Percentiles rank a stretch among this genome's conserved stretches.
Conservation (phyloP, 2,888 invertebrate species). For the Electrophaes corylata region DNA sequence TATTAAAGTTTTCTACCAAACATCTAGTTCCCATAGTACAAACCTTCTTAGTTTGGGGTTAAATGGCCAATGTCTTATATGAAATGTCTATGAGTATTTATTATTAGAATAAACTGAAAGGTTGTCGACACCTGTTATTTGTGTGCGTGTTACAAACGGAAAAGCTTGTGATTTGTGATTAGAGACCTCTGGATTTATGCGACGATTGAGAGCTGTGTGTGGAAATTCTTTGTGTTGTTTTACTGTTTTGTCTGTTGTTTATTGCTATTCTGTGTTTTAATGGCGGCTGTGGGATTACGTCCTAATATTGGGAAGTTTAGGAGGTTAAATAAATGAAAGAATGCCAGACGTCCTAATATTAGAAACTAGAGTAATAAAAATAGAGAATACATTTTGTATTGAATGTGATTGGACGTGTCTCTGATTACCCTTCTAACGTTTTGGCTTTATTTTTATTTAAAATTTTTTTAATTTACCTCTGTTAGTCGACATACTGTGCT, state of each 20-base stretch:
- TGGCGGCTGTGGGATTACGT: slow-evolving; percentile 23
- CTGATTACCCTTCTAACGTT: no score
- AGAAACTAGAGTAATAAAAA: no score
- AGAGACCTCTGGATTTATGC: slow-evolving; percentile 52
- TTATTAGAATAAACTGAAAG: slow-evolving; percentile 32
- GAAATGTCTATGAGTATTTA: not conserved
- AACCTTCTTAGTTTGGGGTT: no score
- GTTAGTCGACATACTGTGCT: no score
- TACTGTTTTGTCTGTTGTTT: slow-evolving; percentile 34
- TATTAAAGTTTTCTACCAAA: no score
- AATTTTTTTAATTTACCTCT: no score
- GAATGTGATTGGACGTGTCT: no score
- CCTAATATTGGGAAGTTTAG: slow-evolving; percentile 24
- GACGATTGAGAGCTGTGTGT: slow-evolving; percentile 43
- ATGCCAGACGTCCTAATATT: no score
- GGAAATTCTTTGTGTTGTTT: slow-evolving; percentile 48
- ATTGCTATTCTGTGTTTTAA: slow-evolving; percentile 31
- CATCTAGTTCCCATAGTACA: no score
- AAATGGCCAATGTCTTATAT: no score
- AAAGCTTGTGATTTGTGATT: slow-evolving; percentile 65
- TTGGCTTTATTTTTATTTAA: no score
- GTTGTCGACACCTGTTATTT: slow-evolving; percentile 49
- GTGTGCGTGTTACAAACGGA: slow-evolving; percentile 56
- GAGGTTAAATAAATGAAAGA: not conserved
- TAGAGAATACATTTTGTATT: no score